These are phyloP conservation scores for Leucoraja erinaceus DNA, from an alignment of 2,113 vertebrate genomes.

Conservation along the genomic window DNA sequence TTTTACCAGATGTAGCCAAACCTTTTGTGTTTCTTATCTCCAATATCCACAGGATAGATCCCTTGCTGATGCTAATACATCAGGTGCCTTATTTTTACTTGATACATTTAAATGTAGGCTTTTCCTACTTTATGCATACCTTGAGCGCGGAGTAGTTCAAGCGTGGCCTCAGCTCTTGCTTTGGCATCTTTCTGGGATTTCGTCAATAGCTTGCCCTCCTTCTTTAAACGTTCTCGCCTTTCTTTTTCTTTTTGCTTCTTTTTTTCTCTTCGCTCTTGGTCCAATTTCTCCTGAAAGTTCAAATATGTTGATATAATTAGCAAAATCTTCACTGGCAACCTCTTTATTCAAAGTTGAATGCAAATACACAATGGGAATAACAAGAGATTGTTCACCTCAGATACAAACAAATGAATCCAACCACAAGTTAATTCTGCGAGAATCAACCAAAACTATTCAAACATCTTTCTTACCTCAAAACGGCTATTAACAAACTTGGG, in stretches of 20 bases:
- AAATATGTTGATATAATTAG: background rate
- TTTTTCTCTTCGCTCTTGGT: constrained; percentile 88
- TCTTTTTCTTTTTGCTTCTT: constrained; percentile 97
- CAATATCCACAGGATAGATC: background rate
- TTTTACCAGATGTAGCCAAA: background rate
- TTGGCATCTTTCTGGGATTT: constrained; percentile 83
- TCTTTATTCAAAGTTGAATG: background rate
- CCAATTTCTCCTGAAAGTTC: constrained; percentile 75
- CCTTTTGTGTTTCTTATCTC: background rate
- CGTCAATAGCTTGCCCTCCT: constrained; percentile 90
- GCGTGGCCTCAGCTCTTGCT: constrained; percentile 80
- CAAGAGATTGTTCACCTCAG: background rate
- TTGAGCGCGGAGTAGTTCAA: constrained; percentile 85
- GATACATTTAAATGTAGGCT: background rate
- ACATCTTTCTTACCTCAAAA: background rate
- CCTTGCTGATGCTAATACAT: background rate
- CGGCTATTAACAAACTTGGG: background rate
- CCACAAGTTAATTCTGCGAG: background rate
- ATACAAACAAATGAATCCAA: background rate
- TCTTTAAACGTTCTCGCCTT: constrained; percentile 91
- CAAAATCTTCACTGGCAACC: background rate
- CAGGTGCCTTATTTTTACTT: background rate
- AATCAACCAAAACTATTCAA: background rate
- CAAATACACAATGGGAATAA: background rate
- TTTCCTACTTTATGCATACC: constrained; percentile 57